These are phyloP conservation scores for Notoglanidium macrostoma DNA, from an alignment of 2,797 vertebrate species.

Conservation along the genomic window DNA sequence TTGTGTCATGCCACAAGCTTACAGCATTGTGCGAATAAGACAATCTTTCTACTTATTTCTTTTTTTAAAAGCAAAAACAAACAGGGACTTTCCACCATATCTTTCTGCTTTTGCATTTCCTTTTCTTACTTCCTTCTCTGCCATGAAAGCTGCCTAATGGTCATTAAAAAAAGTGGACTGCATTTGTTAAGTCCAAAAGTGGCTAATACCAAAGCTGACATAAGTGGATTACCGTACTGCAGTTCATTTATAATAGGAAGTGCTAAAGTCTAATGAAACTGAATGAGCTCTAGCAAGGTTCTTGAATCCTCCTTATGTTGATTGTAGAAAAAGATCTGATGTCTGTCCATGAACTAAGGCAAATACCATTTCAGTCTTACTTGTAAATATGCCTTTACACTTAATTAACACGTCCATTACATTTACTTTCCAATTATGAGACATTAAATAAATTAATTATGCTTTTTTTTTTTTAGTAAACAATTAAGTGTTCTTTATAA, in stretches of 20 bases:
- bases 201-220: too few species aligned
- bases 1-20: background rate
- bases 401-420: background rate
- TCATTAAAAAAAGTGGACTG: background rate
- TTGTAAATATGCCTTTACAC: background rate
- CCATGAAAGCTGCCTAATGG: background rate
- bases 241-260: background rate
- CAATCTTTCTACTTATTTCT: background rate
- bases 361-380: background rate
- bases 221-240: too few species aligned
- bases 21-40: too few species aligned
- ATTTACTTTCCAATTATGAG: background rate
- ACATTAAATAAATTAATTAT: background rate
- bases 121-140: background rate
- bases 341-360: too few species aligned
- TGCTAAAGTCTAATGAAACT: background rate
- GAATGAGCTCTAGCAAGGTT: background rate
- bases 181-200: background rate
- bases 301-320: background rate
- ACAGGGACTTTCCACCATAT: background rate
- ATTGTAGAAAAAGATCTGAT: background rate
- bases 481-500: too few species aligned
- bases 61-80: background rate
- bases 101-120: background rate
- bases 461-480: background rate